Evolutionary conservation across 2,797 vertebrate genomes (phyloP).

Genomic region (Heterohyrax brucei): DNA sequence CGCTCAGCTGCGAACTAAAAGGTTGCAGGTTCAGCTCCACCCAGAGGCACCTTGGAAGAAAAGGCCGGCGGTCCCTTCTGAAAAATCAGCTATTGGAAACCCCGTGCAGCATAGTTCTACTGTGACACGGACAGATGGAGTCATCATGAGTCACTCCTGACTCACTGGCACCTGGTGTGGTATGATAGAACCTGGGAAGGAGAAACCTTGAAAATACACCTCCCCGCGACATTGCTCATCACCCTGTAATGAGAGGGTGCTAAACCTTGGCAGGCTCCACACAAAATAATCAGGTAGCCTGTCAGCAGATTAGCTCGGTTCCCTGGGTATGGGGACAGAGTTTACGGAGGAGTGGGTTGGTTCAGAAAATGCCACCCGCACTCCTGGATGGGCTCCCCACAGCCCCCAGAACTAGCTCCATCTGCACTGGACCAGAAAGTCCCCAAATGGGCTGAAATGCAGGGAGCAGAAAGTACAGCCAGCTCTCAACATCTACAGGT

Average conservation of each 20-base stretch:
- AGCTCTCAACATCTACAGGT: slow-evolving; percentile 1
- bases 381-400: slow-evolving; percentile 17
- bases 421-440: slow-evolving; percentile 74
- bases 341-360: slow-evolving; percentile 33
- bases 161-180: background rate
- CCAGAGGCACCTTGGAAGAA: too few species aligned
- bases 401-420: slow-evolving; percentile 43
- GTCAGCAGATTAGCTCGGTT: background rate
- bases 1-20: background rate
- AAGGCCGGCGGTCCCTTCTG: background rate
- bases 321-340: slow-evolving; percentile 39
- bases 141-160: background rate
- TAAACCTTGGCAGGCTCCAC: background rate
- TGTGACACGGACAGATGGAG: background rate
- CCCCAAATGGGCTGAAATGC: slow-evolving; percentile 29
- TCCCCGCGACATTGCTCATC: background rate
- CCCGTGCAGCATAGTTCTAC: background rate
- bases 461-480: slow-evolving; percentile 73
- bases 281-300: background rate
- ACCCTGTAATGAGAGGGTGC: background rate
- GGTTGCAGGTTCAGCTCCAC: background rate
- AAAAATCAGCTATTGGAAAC: background rate
- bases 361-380: slow-evolving; percentile 25
- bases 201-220: slow-evolving; percentile 1
- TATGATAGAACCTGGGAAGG: background rate